Evolutionary conservation across 2,797 vertebrate species (phyloP).

Genomic region (Falco rusticolus): DNA sequence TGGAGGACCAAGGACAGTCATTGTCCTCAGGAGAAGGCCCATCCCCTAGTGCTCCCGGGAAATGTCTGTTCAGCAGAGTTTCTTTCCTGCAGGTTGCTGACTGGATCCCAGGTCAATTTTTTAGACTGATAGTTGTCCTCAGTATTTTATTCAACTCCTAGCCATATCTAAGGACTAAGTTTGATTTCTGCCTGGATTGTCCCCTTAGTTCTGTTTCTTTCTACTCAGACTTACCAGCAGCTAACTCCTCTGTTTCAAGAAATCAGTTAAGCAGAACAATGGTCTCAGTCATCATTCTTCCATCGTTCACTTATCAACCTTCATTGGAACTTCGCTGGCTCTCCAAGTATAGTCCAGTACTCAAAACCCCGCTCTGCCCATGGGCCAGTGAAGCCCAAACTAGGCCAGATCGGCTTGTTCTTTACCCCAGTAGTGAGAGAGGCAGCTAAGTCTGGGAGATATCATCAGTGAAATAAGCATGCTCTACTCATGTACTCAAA

Average conservation of each 20-base stretch:
- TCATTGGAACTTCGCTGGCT: not conserved
- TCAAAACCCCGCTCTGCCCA: accelerated
- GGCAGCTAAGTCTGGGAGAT: not conserved
- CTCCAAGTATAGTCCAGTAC: not conserved
- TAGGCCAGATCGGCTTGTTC: not conserved
- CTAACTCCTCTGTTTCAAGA: not conserved
- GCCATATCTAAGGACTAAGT: not conserved
- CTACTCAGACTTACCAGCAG: not conserved
- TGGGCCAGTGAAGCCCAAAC: not conserved
- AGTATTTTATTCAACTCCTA: not conserved
- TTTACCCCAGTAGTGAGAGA: not conserved
- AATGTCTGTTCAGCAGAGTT: not conserved
- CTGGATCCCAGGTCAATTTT: not conserved
- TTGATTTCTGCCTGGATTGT: not conserved
- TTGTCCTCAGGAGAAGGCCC: not conserved
- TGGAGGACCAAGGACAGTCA: not conserved
- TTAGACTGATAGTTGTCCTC: not conserved
- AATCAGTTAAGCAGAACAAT: not conserved
- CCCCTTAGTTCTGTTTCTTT: not conserved
- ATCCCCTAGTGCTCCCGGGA: not conserved
- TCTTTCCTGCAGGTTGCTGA: not conserved
- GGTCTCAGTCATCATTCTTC: not conserved
- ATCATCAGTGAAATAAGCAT: not conserved
- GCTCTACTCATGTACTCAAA: not conserved
- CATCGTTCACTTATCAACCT: not conserved